Conservation (phyloP, 1,140 invertebrate genomes). For the Elymnias hypermnestra region DNA sequence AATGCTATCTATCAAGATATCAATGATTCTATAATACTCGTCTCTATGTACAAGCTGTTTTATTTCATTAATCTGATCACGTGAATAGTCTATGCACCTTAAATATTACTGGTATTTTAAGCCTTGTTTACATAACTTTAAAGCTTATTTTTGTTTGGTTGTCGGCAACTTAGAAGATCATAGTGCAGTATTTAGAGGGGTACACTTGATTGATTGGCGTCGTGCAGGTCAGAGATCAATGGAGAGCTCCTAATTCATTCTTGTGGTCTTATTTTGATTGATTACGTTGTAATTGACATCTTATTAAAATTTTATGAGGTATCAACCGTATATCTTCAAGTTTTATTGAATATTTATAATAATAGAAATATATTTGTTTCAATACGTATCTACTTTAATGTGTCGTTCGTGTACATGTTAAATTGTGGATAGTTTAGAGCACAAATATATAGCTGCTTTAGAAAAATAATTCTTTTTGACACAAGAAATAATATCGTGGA, state of each 20-base stretch:
- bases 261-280: slow-evolving; percentile 19
- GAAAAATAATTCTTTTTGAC: no score
- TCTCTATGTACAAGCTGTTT: slow-evolving; percentile 41
- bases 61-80: slow-evolving; percentile 62
- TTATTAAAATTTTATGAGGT: slow-evolving; percentile 3
- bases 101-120: slow-evolving; percentile 9
- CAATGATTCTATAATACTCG: slow-evolving; percentile 55
- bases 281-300: slow-evolving; percentile 16
- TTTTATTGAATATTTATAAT: no score
- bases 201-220: slow-evolving; percentile 63
- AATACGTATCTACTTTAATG: no score
- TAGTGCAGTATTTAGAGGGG: slow-evolving; percentile 51
- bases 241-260: slow-evolving; percentile 21
- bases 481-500: no score
- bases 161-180: slow-evolving; percentile 27
- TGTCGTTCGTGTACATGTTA: no score
- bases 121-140: slow-evolving; percentile 18
- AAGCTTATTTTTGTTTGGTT: slow-evolving; percentile 21
- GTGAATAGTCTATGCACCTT: slow-evolving; percentile 37
- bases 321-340: no score
- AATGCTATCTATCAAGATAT: slow-evolving; percentile 46
- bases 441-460: no score
- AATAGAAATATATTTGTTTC: no score
- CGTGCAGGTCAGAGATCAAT: slow-evolving; percentile 52
- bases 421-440: no score